Evolutionary conservation across 2,797 vertebrate genomes (phyloP).

Genomic region (Botia almorhae): DNA sequence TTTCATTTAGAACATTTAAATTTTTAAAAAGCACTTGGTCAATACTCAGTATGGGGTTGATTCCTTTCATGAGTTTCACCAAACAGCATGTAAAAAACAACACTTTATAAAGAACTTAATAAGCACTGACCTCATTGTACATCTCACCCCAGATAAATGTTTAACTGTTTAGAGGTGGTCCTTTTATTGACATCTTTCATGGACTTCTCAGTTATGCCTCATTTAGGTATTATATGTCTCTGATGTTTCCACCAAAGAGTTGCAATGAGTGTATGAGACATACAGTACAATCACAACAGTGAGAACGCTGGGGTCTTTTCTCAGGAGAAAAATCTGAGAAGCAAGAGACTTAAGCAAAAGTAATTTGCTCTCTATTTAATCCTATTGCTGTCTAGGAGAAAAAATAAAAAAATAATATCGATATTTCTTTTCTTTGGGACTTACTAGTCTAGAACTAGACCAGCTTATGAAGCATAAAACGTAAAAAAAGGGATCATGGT

Average conservation of each 20-base stretch:
- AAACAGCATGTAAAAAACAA: neutral
- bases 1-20: neutral
- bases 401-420: neutral
- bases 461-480: neutral
- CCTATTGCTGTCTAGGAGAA: neutral
- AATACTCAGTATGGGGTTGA: neutral
- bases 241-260: neutral
- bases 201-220: neutral
- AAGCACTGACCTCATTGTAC: neutral
- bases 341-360: neutral
- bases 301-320: neutral
- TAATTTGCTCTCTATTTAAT: neutral
- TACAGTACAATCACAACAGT: no score
- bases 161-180: neutral
- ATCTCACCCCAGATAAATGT: neutral
- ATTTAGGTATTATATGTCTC: neutral
- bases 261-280: no score
- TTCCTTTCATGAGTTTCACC: neutral
- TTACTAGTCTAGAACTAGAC: neutral
- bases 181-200: neutral
- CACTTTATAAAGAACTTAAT: neutral
- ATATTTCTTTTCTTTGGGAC: neutral
- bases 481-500: neutral
- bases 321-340: neutral
- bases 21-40: neutral